Percentiles rank a stretch among this genome's conserved stretches.
phyloP scores from a whole-genome alignment of 1,140 invertebrate genomes.

The Teleopsis dalmanni region DNA sequence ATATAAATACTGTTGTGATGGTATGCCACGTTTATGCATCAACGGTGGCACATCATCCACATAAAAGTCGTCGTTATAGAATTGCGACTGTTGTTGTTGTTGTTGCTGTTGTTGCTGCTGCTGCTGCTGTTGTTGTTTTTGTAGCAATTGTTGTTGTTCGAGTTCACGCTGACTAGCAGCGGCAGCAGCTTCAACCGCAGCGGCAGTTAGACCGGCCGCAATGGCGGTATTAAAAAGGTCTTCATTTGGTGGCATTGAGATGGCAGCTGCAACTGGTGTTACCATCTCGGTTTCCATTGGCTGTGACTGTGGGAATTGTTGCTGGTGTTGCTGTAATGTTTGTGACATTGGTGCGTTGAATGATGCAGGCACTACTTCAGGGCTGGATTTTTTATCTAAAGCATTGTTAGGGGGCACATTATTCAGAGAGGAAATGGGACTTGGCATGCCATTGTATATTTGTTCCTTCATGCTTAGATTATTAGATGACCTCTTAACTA shows the following conservation, averaged over 20 bases:
- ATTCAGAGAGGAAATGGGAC: too few species aligned
- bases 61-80: constrained; percentile 23
- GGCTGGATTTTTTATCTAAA: constrained; percentile 41
- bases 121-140: constrained; percentile 21
- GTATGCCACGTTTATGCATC: constrained; percentile 37
- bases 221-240: constrained; percentile 24
- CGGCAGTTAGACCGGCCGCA: constrained; percentile 15
- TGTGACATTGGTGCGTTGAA: constrained; percentile 27
- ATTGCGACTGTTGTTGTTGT: constrained; percentile 17
- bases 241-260: constrained; percentile 32
- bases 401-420: too few species aligned
- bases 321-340: constrained; percentile 14
- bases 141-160: not conserved
- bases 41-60: constrained; percentile 21
- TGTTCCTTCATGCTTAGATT: too few species aligned
- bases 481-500: too few species aligned
- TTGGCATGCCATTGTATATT: too few species aligned
- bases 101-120: constrained; percentile 2
- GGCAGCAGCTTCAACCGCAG: constrained; percentile 34
- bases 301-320: not conserved
- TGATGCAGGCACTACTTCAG: constrained; percentile 39
- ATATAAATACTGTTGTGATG: constrained; percentile 30
- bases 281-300: too few species aligned
- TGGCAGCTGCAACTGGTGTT: constrained; percentile 24
- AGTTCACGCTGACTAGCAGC: constrained; percentile 10